phyloP scores from a whole-genome alignment of 2,113 vertebrate species.

The Centropristis striata region DNA sequence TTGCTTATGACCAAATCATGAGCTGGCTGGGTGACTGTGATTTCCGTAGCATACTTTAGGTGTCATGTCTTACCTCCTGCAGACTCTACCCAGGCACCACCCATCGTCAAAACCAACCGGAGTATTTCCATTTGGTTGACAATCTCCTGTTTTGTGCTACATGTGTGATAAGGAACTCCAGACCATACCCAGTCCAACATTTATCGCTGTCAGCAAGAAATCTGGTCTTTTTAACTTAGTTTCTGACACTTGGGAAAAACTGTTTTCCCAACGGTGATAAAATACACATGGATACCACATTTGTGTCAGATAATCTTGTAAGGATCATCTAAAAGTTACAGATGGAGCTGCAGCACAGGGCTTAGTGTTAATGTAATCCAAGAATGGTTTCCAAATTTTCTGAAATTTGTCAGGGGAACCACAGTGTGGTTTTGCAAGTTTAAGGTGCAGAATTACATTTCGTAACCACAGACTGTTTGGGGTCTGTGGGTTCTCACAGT shows the following conservation, averaged over 20 bases:
- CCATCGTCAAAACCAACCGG: too few relatives aligned
- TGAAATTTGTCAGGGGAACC: conserved; percentile 40
- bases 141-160: too few relatives aligned
- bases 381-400: conserved; percentile 14
- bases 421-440: conserved; percentile 12
- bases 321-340: conserved; percentile 8
- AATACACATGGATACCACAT: neutral
- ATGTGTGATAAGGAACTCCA: too few relatives aligned
- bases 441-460: conserved; percentile 45
- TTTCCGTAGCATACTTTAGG: too few relatives aligned
- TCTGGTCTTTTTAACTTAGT: neutral
- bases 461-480: conserved; percentile 25
- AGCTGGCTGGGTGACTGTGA: too few relatives aligned
- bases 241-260: neutral
- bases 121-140: too few relatives aligned
- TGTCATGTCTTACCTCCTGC: too few relatives aligned
- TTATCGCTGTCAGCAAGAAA: neutral
- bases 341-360: neutral
- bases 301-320: conserved; percentile 14
- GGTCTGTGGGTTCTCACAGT: conserved; percentile 21
- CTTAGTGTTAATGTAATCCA: conserved; percentile 23
- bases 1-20: too few relatives aligned
- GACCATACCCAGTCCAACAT: neutral
- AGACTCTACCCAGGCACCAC: too few relatives aligned
- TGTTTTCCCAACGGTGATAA: neutral